Percentiles rank a stretch among this genome's conserved stretches.
These are phyloP conservation scores for Eupsittula cactorum DNA, from an alignment of 2,113 vertebrate genomes.

Conservation along the genomic window DNA sequence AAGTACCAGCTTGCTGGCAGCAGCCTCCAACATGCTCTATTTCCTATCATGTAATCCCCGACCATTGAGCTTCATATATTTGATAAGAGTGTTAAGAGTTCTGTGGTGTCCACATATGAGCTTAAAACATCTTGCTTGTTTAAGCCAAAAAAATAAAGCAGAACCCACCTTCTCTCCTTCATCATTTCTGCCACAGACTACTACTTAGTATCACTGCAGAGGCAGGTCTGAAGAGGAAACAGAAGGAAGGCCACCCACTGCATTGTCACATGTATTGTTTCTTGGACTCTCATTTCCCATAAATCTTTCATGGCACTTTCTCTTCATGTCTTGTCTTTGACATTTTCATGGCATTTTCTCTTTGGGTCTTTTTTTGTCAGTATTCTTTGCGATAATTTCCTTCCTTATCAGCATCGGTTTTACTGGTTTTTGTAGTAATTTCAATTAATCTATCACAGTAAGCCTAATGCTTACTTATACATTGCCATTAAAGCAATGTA, in stretches of 20 bases:
- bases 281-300: background rate
- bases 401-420: background rate
- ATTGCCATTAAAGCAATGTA: background rate
- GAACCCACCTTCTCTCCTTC: background rate
- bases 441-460: background rate
- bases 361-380: background rate
- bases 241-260: background rate
- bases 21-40: accelerated
- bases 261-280: background rate
- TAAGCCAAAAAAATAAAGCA: background rate
- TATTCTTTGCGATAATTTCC: background rate
- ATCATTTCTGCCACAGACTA: background rate
- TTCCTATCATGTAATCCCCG: background rate
- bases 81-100: background rate
- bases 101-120: background rate
- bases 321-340: background rate
- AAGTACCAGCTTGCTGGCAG: background rate
- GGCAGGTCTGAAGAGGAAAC: background rate
- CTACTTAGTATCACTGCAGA: background rate
- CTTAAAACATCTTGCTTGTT: background rate
- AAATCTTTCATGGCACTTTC: background rate
- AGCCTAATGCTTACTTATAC: background rate
- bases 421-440: background rate
- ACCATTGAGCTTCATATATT: background rate
- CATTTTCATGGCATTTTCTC: background rate